A percentile compares a stretch with the other conserved stretches of the same genome.
Evolutionary conservation across 2,797 vertebrate genomes (phyloP).

Genomic region (Pachyuromys duprasi): DNA sequence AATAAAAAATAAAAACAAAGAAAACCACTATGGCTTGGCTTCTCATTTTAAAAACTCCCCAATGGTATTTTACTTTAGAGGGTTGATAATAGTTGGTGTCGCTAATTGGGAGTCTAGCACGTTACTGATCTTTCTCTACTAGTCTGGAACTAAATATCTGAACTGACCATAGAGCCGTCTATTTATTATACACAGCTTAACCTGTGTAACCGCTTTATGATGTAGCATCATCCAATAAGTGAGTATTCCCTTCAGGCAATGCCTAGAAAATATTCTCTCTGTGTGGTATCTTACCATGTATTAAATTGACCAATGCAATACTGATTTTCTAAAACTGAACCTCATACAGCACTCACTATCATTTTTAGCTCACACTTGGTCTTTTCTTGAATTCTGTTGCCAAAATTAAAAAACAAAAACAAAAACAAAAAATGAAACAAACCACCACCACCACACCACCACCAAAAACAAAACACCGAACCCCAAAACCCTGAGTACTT

Average conservation of each 20-base stretch:
- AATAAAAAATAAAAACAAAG: too few species aligned
- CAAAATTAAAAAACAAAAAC: not conserved
- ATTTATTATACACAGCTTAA: conserved; percentile 1
- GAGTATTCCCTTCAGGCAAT: too few species aligned
- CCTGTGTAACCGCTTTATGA: not conserved
- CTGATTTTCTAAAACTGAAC: not conserved
- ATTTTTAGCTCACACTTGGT: not conserved
- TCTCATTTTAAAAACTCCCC: not conserved
- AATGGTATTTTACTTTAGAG: not conserved
- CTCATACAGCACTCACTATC: not conserved
- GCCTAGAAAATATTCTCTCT: not conserved
- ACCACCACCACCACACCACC: too few species aligned
- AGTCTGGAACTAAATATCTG: not conserved
- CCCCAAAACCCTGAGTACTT: not conserved
- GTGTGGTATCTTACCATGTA: not conserved
- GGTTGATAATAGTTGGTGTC: not conserved
- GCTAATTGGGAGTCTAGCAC: not conserved
- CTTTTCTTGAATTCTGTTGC: not conserved
- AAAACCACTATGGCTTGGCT: too few species aligned
- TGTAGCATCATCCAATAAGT: not conserved
- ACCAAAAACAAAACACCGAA: not conserved
- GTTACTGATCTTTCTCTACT: not conserved
- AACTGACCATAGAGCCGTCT: not conserved
- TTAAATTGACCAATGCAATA: not conserved
- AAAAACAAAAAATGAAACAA: not conserved